Percentiles rank a stretch among this genome's conserved stretches.
Evolutionary conservation across 2,888 invertebrate species (phyloP).

Genomic region (Parelbella ahira): DNA sequence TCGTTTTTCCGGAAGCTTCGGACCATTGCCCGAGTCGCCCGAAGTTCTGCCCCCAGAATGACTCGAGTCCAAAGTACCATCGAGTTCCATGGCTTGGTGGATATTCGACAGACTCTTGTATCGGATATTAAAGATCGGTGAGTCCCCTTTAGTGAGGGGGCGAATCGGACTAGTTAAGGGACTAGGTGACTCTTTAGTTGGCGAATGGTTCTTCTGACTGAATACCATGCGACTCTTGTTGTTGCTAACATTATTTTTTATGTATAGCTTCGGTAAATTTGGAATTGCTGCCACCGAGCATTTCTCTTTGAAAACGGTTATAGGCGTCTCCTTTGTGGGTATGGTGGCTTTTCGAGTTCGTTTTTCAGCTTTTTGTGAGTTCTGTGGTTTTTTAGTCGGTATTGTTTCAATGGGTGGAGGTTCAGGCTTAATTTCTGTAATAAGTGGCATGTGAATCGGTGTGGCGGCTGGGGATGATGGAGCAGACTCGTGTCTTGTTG

Average conservation of each 20-base stretch:
- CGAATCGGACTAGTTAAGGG: slow-evolving; percentile 76
- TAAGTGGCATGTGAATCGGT: slow-evolving; percentile 77
- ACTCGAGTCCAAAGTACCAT: slow-evolving; percentile 93
- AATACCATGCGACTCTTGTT: slow-evolving; percentile 83
- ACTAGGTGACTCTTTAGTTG: slow-evolving; percentile 86
- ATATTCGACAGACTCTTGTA: slow-evolving; percentile 86
- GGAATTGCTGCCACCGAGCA: slow-evolving; percentile 75
- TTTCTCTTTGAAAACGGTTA: slow-evolving; percentile 80
- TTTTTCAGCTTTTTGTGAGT: slow-evolving; percentile 84
- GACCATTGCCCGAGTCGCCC: slow-evolving; percentile 88
- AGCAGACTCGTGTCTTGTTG: slow-evolving; percentile 75
- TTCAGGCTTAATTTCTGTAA: slow-evolving; percentile 86
- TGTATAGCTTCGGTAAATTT: slow-evolving; percentile 87
- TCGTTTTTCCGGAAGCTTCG: slow-evolving; percentile 90
- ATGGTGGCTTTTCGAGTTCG: slow-evolving; percentile 85
- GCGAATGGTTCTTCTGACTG: slow-evolving; percentile 86
- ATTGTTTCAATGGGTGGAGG: slow-evolving; percentile 96
- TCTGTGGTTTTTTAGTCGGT: slow-evolving; percentile 87
- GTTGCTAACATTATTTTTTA: slow-evolving; percentile 85
- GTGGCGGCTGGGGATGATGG: slow-evolving; percentile 78
- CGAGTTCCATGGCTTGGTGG: slow-evolving; percentile 86
- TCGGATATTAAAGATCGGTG: slow-evolving; percentile 88
- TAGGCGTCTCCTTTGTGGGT: slow-evolving; percentile 76
- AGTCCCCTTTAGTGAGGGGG: slow-evolving; percentile 83
- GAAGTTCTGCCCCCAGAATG: slow-evolving; percentile 93